phyloP scores from a whole-genome alignment of 2,888 invertebrate genomes.

The Listrodromus nycthemerus region DNA sequence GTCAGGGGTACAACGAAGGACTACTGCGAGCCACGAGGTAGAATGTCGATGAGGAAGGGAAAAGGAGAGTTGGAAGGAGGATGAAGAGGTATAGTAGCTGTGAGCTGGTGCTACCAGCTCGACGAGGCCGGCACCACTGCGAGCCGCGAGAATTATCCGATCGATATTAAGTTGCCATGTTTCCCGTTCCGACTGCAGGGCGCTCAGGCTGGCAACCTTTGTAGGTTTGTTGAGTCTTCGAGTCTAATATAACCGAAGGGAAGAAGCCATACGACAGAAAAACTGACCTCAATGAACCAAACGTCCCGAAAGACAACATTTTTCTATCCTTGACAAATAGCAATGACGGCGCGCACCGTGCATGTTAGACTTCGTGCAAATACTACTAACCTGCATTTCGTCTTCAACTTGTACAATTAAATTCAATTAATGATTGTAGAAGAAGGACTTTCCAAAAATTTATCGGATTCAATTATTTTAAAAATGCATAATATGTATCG shows the following conservation, averaged over 20 bases:
- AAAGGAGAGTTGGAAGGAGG: slow-evolving; percentile 68
- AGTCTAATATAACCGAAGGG: background rate
- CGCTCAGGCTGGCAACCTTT: slow-evolving; percentile 75
- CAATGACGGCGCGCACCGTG: too few relatives aligned
- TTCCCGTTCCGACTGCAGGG: slow-evolving; percentile 80
- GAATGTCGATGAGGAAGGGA: slow-evolving; percentile 54
- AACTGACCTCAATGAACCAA: slow-evolving; percentile 6
- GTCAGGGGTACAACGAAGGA: slow-evolving; percentile 45
- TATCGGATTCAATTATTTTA: too few relatives aligned
- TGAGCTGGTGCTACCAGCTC: slow-evolving; percentile 62
- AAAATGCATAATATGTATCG: too few relatives aligned
- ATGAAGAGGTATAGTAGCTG: slow-evolving; percentile 70
- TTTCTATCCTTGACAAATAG: too few relatives aligned
- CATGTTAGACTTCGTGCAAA: too few relatives aligned
- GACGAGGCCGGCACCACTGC: slow-evolving; percentile 54
- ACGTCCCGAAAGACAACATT: too few relatives aligned
- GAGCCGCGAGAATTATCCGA: slow-evolving; percentile 80
- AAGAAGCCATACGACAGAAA: background rate
- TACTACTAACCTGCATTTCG: too few relatives aligned
- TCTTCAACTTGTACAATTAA: too few relatives aligned
- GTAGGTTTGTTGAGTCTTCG: background rate
- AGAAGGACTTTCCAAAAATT: too few relatives aligned
- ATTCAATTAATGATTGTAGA: too few relatives aligned
- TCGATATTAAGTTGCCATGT: slow-evolving; percentile 83
- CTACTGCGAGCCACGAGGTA: slow-evolving; percentile 50